phyloP scores from a whole-genome alignment of 2,113 vertebrate genomes.

The Equus quagga region DNA sequence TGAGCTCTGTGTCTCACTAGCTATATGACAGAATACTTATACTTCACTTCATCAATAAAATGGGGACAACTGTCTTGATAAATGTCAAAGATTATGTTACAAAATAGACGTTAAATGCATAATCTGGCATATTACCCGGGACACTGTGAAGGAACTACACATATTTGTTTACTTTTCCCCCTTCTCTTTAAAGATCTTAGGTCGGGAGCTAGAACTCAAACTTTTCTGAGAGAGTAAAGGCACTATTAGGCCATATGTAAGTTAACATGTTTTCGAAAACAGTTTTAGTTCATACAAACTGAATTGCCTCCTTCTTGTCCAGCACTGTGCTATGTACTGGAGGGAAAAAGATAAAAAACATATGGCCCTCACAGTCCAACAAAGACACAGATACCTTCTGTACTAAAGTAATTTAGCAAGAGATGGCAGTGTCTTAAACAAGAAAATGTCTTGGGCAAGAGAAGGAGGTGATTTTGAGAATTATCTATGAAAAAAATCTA shows the following conservation, averaged over 20 bases:
- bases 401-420: background rate
- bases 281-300: background rate
- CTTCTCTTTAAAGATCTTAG: background rate
- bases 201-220: background rate
- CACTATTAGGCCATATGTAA: background rate
- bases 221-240: background rate
- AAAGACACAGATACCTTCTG: background rate
- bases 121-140: background rate
- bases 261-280: background rate
- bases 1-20: conserved; percentile 1
- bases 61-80: background rate
- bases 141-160: background rate
- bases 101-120: background rate
- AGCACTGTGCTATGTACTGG: background rate
- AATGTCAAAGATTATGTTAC: background rate
- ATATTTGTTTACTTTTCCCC: background rate
- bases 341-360: background rate
- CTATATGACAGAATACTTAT: background rate
- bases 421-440: background rate
- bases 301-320: background rate
- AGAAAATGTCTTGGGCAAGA: background rate
- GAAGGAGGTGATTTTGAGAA: background rate
- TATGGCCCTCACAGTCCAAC: background rate
- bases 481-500: background rate
- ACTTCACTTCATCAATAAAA: background rate